Evolutionary conservation across 1,140 invertebrate species (phyloP).

Genomic region (Coenobita brevimanus): DNA sequence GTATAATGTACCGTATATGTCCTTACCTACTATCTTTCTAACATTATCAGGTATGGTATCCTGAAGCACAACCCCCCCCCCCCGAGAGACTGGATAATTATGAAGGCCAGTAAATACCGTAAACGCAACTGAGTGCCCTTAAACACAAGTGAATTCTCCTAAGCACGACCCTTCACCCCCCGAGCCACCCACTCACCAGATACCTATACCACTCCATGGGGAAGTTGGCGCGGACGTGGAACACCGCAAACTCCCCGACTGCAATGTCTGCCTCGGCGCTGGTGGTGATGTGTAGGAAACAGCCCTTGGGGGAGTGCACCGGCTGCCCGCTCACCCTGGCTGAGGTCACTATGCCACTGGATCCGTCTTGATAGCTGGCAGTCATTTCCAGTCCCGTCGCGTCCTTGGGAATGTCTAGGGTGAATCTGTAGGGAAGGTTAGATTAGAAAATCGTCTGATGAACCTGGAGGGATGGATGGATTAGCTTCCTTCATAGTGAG

Average conservation of each 20-base stretch:
- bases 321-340: constrained; percentile 70
- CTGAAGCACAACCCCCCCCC: background rate
- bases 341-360: constrained; percentile 66
- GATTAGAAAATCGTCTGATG: constrained; percentile 69
- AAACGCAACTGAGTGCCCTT: background rate
- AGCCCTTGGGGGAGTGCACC: constrained; percentile 69
- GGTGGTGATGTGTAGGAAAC: constrained; percentile 72
- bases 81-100: no score
- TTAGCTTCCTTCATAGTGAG: no score
- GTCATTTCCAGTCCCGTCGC: constrained; percentile 70
- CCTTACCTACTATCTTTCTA: background rate
- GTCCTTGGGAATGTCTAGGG: constrained; percentile 45
- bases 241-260: constrained; percentile 74
- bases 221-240: constrained; percentile 75
- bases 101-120: no score
- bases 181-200: constrained; percentile 72
- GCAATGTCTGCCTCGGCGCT: constrained; percentile 71
- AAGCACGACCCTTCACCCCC: background rate
- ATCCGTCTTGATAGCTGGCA: constrained; percentile 72
- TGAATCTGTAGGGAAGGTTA: constrained; percentile 54
- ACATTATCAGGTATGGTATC: background rate
- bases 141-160: background rate
- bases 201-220: constrained; percentile 73
- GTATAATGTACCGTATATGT: background rate
- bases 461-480: no score